Percentiles rank a stretch among this genome's conserved stretches.
Conservation (phyloP, 2,113 vertebrate species). For the Malurus melanocephalus region DNA sequence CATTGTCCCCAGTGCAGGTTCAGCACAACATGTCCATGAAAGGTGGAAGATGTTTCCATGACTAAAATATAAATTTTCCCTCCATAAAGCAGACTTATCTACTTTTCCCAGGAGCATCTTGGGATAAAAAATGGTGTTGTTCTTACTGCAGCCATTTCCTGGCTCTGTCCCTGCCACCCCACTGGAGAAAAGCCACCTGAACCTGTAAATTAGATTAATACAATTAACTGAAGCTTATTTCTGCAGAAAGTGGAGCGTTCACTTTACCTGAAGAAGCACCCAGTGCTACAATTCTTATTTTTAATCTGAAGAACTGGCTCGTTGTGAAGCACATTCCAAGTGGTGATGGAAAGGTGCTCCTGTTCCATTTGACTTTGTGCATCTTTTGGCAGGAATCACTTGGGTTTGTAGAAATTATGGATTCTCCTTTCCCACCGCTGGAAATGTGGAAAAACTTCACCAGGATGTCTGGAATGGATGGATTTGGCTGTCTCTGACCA, state of each 20-base stretch:
- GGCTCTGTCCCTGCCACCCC: not conserved
- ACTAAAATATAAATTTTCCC: not conserved
- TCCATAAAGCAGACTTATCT: not conserved
- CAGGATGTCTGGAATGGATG: not conserved
- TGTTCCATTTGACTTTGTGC: not conserved
- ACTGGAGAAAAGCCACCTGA: not conserved
- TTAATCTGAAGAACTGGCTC: not conserved
- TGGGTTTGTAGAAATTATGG: not conserved
- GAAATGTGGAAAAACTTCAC: not conserved
- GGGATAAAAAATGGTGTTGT: fast-evolving
- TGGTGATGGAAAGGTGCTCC: not conserved
- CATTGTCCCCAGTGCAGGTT: not conserved
- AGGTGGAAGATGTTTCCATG: not conserved
- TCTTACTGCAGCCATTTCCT: not conserved
- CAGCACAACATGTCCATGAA: fast-evolving
- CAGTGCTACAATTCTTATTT: not conserved
- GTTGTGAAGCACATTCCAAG: not conserved
- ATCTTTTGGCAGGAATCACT: not conserved
- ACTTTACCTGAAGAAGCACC: not conserved
- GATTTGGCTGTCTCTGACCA: fast-evolving
- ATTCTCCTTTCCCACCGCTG: not conserved
- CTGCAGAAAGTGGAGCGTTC: too few species aligned
- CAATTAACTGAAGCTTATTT: not conserved
- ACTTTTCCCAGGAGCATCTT: not conserved
- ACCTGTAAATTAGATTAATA: not conserved